Base-by-base conservation (phyloP, 2,113 vertebrate species). In the Rhea pennata region DNA sequence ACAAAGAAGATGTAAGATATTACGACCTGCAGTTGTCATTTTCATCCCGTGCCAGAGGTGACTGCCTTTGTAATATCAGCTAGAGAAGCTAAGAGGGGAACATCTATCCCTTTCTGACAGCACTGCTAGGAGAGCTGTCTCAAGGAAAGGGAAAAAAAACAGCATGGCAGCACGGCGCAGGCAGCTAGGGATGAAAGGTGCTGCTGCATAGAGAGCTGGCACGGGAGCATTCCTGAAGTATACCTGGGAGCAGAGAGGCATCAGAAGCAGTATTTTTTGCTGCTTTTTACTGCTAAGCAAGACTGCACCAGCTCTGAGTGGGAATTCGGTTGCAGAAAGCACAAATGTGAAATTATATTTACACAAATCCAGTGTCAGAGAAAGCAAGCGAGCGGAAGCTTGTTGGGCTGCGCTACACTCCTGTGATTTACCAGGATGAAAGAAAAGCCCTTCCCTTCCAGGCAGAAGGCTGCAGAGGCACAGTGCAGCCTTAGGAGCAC, bases 21-120 rank as follows among this genome's bases (percentile, higher is more conserved):
- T 72, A 61, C 36, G 79, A 79, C 69, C 50, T 54, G 51, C 54
- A 46, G 56, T 36, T 83, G 50, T 83, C 7, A 1, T 72, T 44
- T 92, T 84, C 59, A 90, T 72, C 85, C 88, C 79, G 85, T 62
- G 46, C 86, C 88, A 65, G 76, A 86, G 85, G 64, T 94, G 76
- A 62, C 64, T 79, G 75, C 50, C 58, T 58, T 54, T 93, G 39
- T 79, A 92, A 94, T 77, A 85, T 56, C 71, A 86, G 86, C 75
- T 44, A 74, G 75, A 50, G 29, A 59, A 88, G 62, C 54, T 62
- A 39, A 70, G 72, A 73, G 12, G 13, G 33, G 40, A 88, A 23
- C 21, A 33, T 59, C 50, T 80, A 2, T 93, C 84, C 26, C 61
- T 94, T 69, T 61, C 42, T 73, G 50, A 62, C 69, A 74, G 6